Base-by-base conservation (phyloP, 2,113 vertebrate species). In the Petromus typicus region DNA sequence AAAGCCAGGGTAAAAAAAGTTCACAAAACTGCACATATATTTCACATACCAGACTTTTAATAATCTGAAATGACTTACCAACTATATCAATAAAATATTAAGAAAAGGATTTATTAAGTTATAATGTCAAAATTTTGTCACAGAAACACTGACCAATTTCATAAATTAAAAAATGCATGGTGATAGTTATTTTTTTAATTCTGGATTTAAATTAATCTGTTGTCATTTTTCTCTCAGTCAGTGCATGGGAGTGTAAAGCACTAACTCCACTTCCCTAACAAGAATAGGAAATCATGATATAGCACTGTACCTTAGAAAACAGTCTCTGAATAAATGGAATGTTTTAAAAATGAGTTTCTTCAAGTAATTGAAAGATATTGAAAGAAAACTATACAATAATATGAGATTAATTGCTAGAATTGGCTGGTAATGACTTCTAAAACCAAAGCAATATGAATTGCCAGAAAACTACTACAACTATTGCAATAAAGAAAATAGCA, bases 361-460 rank as follows among this genome's bases (percentile, higher is more conserved):
- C 18, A 79, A 23, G 48, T 79, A 73, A 59, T 18, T 79, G 5
- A 71, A 18, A 56, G 20, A 48, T 20, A 91, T 30, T 57, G 7
- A 96, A 88, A 78, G 73, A 48, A 91, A 86, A 87, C 14, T 84
- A 48, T 80, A 81, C 73, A 76, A 54, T 17, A 59, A 54, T 18
- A 66, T 75, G 64, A 91, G 85, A 56, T 56, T 51, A 32, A 64
- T 51, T 67, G 6, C 9, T 63, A 61, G 5, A 61, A 76, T 73
- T 27, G 45, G 7, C 34, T 78, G 7, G 16, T 7, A 67, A 40
- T 82, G 34, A 61, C 69, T 88, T 79, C 37, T 40, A 57, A 81
- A 90, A 40, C 32, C 48, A 85, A 84, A 27, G 22, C 30, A 83
- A 54, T 0, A 45, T 22, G 75, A 93, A 71, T 4, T 34, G 4